Evolutionary conservation across 2,113 vertebrate species (phyloP).

Genomic region (Aleadryas rufinucha): DNA sequence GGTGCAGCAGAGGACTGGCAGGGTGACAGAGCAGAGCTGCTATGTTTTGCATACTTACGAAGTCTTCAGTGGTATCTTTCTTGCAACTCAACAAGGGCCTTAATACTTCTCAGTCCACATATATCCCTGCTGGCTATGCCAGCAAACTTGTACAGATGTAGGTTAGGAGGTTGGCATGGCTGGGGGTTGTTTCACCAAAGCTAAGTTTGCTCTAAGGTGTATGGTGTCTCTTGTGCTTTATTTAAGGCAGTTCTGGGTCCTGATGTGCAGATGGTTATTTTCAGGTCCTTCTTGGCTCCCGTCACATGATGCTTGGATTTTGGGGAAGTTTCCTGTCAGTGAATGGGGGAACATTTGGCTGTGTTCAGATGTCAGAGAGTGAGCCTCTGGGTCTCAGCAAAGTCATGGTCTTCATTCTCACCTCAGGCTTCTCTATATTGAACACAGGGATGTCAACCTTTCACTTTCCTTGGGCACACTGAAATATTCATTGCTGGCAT

Average conservation of each 20-base stretch:
- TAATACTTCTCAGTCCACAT: neutral
- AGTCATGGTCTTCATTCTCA: neutral
- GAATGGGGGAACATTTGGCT: fast-evolving
- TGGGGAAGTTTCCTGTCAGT: neutral
- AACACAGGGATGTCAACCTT: neutral
- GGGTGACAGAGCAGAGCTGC: fast-evolving
- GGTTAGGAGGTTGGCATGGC: neutral
- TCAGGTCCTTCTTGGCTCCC: neutral
- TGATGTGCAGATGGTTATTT: neutral
- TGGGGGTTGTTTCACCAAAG: neutral
- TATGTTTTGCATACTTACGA: neutral
- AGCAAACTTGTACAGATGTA: neutral
- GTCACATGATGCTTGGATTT: neutral
- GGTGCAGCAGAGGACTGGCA: neutral
- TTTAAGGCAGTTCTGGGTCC: neutral
- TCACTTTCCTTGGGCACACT: neutral
- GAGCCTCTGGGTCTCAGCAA: neutral
- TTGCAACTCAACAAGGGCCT: neutral
- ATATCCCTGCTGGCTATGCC: neutral
- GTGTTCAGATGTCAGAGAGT: neutral
- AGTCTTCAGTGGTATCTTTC: neutral
- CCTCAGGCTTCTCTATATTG: neutral
- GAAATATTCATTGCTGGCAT: neutral
- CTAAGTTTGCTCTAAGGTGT: neutral
- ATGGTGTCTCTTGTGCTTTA: neutral